phyloP scores from a whole-genome alignment of 2,797 vertebrate genomes.

The Clarias platycephalus region DNA sequence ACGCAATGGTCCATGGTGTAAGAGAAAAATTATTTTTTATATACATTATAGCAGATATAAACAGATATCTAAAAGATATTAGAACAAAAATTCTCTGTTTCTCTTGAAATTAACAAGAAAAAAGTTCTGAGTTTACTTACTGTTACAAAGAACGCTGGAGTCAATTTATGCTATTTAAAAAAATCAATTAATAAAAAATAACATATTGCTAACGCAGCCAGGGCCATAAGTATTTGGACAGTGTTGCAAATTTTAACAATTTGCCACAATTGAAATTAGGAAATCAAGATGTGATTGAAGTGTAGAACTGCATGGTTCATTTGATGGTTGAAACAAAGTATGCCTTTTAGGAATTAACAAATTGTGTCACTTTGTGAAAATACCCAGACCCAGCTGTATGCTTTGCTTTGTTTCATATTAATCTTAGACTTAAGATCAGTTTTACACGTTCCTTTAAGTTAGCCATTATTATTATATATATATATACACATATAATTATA shows the following conservation, averaged over 20 bases:
- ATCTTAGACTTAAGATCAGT: not conserved
- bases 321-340: no score
- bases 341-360: no score
- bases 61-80: not conserved
- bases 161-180: not conserved
- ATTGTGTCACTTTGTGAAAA: no score
- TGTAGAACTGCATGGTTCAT: no score
- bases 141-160: not conserved
- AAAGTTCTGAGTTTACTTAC: not conserved
- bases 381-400: no score
- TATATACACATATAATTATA: not conserved
- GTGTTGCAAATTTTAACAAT: no score
- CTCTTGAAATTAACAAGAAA: not conserved
- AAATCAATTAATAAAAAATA: no score
- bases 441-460: not conserved
- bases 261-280: no score
- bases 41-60: not conserved
- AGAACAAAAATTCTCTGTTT: not conserved
- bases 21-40: not conserved
- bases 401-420: not conserved
- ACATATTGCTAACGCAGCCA: no score
- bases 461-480: not conserved
- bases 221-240: no score
- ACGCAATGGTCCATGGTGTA: not conserved
- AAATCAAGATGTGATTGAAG: no score